Percentiles rank a stretch among this genome's conserved stretches.
These are phyloP conservation scores for Chaetops frenatus DNA, from an alignment of 2,113 vertebrate genomes.

Conservation along the genomic window DNA sequence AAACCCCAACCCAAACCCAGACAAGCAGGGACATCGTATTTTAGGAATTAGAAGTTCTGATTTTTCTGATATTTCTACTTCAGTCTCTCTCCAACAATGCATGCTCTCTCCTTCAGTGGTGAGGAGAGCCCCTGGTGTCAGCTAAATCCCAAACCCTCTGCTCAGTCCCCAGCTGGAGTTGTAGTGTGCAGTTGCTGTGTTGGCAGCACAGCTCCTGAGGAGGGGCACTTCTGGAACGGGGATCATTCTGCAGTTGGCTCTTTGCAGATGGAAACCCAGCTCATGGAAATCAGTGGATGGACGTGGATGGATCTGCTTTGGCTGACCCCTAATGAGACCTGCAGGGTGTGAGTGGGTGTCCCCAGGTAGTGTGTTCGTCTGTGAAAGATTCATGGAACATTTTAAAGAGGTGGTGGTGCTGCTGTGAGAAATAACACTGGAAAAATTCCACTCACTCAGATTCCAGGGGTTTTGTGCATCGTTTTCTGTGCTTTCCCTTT, in stretches of 20 bases:
- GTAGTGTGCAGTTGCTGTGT: accelerated
- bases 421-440: neutral
- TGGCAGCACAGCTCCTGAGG: neutral
- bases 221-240: neutral
- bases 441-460: neutral
- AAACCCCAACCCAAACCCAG: neutral
- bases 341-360: neutral
- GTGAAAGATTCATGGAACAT: neutral
- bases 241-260: neutral
- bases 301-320: accelerated
- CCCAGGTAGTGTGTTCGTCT: neutral
- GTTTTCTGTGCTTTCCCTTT: neutral
- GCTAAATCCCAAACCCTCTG: neutral
- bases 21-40: neutral
- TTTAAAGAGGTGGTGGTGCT: neutral
- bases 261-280: neutral
- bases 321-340: neutral
- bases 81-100: neutral
- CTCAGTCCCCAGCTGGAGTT: neutral
- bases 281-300: neutral
- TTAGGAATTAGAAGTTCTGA: neutral
- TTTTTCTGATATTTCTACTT: neutral
- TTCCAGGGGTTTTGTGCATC: neutral
- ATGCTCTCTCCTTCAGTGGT: neutral
- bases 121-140: neutral